phyloP scores from a whole-genome alignment of 2,888 invertebrate species.

The Melanostoma scalare region DNA sequence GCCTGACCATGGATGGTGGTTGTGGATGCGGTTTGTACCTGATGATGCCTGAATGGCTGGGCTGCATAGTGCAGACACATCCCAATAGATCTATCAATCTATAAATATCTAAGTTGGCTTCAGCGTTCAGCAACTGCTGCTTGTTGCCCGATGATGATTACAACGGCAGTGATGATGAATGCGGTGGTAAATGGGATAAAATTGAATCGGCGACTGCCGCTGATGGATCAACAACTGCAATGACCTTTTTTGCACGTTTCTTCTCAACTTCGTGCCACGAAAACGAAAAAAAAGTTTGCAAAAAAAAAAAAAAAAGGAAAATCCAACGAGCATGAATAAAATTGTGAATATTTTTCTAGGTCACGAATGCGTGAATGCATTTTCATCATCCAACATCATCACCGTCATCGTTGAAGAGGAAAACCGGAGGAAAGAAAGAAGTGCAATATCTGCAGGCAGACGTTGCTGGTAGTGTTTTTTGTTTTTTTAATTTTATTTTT shows the following conservation, averaged over 20 bases:
- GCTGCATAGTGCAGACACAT: constrained; percentile 37
- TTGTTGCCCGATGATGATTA: constrained; percentile 39
- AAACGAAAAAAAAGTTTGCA: too few species aligned
- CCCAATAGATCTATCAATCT: constrained; percentile 66
- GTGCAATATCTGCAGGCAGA: constrained; percentile 67
- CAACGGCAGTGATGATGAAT: constrained; percentile 58
- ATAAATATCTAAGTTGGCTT: constrained; percentile 61
- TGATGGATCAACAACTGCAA: constrained; percentile 67
- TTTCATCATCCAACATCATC: constrained; percentile 56
- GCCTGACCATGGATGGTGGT: constrained; percentile 30
- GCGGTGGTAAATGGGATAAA: constrained; percentile 63
- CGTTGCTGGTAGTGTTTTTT: constrained; percentile 37
- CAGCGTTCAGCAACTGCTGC: constrained; percentile 27
- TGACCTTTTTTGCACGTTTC: constrained; percentile 64
- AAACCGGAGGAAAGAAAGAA: constrained; percentile 24
- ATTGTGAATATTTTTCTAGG: constrained; percentile 67
- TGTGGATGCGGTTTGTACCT: constrained; percentile 18
- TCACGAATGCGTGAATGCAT: constrained; percentile 71
- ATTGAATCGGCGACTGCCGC: constrained; percentile 63
- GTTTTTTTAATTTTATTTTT: constrained; percentile 34
- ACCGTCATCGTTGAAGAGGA: constrained; percentile 37
- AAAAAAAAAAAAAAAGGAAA: constrained; percentile 15
- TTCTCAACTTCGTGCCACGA: constrained; percentile 19
- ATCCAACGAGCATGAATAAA: constrained; percentile 53
- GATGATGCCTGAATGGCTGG: constrained; percentile 42